These are phyloP conservation scores for Syrphus vitripennis DNA, from an alignment of 2,888 invertebrate genomes.

Conservation along the genomic window DNA sequence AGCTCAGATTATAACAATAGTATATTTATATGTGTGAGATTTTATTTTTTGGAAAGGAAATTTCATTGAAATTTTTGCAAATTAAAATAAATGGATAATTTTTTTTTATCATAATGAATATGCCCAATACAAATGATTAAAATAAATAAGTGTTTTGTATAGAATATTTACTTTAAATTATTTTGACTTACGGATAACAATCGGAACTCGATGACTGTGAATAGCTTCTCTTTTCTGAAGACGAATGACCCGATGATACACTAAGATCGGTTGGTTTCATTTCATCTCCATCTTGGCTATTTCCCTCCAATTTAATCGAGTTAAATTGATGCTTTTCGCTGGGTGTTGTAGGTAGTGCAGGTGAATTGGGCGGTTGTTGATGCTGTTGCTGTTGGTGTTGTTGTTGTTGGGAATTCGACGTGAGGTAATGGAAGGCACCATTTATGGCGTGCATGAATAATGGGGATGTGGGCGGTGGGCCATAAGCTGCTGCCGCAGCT, in stretches of 20 bases:
- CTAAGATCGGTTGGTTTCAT: conserved; percentile 87
- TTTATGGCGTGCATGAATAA: conserved; percentile 80
- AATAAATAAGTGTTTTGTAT: too few relatives aligned
- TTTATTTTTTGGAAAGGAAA: too few relatives aligned
- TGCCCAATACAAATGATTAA: too few relatives aligned
- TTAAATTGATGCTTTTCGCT: conserved; percentile 80
- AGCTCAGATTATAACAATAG: too few relatives aligned
- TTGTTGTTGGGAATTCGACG: conserved; percentile 76
- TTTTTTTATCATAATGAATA: too few relatives aligned
- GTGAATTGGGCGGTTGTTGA: conserved; percentile 79
- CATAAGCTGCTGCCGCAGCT: conserved; percentile 78
- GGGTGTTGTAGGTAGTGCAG: conserved; percentile 75
- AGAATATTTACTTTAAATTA: not conserved
- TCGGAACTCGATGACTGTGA: conserved; percentile 75
- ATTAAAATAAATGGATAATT: too few relatives aligned
- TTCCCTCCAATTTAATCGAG: conserved; percentile 78
- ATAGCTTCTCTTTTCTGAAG: conserved; percentile 74
- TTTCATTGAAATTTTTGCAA: too few relatives aligned
- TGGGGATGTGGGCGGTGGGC: conserved; percentile 80
- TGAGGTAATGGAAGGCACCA: conserved; percentile 80
- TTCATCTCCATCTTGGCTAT: conserved; percentile 82
- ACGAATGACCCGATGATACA: conserved; percentile 76
- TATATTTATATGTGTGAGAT: too few relatives aligned
- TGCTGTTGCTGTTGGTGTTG: conserved; percentile 75
- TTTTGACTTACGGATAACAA: conserved; percentile 80